Conservation (phyloP, 2,888 invertebrate species). For the Therioaphis trifolii region DNA sequence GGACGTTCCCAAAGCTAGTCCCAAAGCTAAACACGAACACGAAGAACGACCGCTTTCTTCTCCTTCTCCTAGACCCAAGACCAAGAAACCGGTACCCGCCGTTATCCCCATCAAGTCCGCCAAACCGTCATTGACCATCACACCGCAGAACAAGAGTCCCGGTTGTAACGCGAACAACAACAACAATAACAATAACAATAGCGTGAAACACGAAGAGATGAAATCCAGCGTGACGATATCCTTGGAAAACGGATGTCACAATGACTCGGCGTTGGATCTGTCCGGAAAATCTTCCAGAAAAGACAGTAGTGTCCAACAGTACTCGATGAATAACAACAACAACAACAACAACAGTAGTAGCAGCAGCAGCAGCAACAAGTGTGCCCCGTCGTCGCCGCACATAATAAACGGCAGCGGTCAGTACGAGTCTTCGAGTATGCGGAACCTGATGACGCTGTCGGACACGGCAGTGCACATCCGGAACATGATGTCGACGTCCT, state of each 20-base stretch:
- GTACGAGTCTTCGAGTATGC: constrained; percentile 67
- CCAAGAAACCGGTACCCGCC: constrained; percentile 58
- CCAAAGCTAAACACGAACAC: constrained; percentile 63
- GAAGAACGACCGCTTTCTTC: constrained; percentile 12
- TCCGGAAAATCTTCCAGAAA: constrained; percentile 70
- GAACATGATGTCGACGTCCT: constrained; percentile 67
- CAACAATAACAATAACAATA: not conserved
- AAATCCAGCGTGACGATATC: constrained; percentile 62
- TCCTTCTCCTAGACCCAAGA: constrained; percentile 16
- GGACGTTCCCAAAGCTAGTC: constrained; percentile 10
- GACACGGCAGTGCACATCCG: constrained; percentile 68
- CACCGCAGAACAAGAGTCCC: constrained; percentile 5
- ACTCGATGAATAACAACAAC: not conserved
- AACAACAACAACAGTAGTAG: constrained; percentile 48
- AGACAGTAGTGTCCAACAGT: constrained; percentile 43
- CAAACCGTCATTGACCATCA: constrained; percentile 52
- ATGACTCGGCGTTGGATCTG: constrained; percentile 71
- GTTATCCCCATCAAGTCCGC: constrained; percentile 53
- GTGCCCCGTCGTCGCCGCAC: constrained; percentile 46
- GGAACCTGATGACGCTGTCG: constrained; percentile 73
- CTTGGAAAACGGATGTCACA: constrained; percentile 49
- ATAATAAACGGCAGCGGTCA: not conserved
- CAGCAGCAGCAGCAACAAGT: constrained; percentile 53
- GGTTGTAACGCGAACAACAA: constrained; percentile 6
- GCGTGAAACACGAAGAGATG: constrained; percentile 20